These are phyloP conservation scores for Lycopodina hypogea DNA, from an alignment of 37 sponge, comb jelly and placozoan genomes.

Conservation along the genomic window DNA sequence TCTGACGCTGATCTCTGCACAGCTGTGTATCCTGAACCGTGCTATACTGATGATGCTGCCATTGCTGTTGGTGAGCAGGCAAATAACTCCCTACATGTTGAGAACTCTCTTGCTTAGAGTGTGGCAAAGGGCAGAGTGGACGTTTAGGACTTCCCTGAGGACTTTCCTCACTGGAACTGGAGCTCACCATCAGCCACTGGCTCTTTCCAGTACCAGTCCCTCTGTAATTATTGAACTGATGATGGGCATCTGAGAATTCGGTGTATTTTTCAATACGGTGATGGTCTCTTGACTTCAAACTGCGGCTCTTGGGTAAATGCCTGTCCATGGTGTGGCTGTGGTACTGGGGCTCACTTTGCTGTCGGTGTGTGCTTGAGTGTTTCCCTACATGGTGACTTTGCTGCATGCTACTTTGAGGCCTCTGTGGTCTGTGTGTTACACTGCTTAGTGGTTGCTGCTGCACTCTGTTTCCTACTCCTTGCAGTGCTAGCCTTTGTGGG, in stretches of 20 bases:
- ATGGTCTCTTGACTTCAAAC: not conserved
- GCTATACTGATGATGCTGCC: not conserved
- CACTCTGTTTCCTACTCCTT: too few relatives aligned
- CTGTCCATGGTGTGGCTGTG: not conserved
- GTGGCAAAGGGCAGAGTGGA: not conserved
- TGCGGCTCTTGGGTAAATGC: not conserved
- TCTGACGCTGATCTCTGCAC: too few relatives aligned
- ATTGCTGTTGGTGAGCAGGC: not conserved
- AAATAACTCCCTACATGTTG: not conserved
- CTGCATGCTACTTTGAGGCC: too few relatives aligned
- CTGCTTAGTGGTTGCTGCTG: too few relatives aligned
- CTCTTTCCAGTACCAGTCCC: not conserved
- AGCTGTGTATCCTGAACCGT: not conserved
- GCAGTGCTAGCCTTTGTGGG: too few relatives aligned
- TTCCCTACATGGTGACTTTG: too few relatives aligned
- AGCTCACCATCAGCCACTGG: not conserved
- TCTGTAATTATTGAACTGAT: not conserved
- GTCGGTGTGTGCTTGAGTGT: not conserved
- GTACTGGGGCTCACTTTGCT: not conserved
- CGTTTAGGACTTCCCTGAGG: not conserved
- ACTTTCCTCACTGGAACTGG: slow-evolving; percentile 8
- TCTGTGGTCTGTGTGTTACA: too few relatives aligned
- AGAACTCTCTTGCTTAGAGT: not conserved
- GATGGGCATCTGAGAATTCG: slow-evolving; percentile 5
- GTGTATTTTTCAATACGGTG: not conserved